Evolutionary conservation across 92 coral and sea anemone species (phyloP), one percentile per base, ranked within the genome.

Genomic region (Porites divaricata): DNA sequence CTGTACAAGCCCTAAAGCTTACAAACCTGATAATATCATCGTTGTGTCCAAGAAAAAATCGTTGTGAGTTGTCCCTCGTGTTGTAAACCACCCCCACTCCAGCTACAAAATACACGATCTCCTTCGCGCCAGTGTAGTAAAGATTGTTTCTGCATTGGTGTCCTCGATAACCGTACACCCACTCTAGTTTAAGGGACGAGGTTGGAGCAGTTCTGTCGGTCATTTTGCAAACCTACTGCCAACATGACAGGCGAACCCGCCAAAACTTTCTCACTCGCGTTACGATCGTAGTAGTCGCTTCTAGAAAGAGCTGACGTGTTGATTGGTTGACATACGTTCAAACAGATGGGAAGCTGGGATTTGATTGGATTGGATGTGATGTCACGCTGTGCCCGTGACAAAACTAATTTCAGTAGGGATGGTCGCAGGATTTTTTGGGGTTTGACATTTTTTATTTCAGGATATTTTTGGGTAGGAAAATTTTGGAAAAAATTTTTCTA

Each of bases 91-190:
- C 97, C 23, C 98, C 99, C 70, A 97, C 98, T 8, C 99, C 99
- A 71, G 99, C 99, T 5, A 94, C 99, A 85, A 97, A 97, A 84
- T 97, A 97, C 80, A 97, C 99, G 28, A 95, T 81, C 45, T 95
- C 99, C 67, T 93, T 97, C 71, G 92, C 66, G n/a, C 93, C 83
- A 1, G 97, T 95, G 86, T 94, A 94, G 89, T 82, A 97, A 10
- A 97, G 90, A 85, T 97, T 97, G 87, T 97, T 97, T 67, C 99
- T 77, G 85, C 99, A 97, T 23, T 97, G 99, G 65, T 97, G 99
- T 28, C 99, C 99, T 2, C 99, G 89, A 88, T 97, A 97, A 78
- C 99, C 99, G 65, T 97, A 97, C 17, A 97, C 99, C 99, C 99
- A 97, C 78, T 97, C 99, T 68, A 97, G 91, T 51, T 98, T 93